Conservation (phyloP, 2,113 vertebrate genomes). For the Limanda limanda region DNA sequence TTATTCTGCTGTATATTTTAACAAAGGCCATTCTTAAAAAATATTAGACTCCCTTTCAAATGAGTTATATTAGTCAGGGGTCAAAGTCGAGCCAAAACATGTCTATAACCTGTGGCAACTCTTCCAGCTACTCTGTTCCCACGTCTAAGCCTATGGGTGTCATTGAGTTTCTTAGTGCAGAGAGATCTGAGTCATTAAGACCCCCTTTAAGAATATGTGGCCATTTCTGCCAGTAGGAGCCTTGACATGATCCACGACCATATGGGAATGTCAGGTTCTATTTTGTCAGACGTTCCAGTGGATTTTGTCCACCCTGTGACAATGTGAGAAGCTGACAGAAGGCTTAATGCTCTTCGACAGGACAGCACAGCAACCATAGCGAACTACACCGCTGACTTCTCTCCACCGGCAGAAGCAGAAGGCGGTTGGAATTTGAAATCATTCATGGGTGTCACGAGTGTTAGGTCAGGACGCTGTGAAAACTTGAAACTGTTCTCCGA, state of each 20-base stretch:
- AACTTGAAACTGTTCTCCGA: background rate
- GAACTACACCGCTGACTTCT: background rate
- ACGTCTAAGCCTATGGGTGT: background rate
- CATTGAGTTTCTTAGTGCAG: background rate
- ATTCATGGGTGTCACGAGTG: background rate
- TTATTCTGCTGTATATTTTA: too few relatives aligned
- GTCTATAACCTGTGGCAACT: background rate
- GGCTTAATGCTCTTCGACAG: constrained; percentile 11
- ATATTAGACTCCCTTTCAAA: too few relatives aligned
- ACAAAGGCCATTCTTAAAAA: background rate
- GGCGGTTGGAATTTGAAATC: constrained; percentile 3
- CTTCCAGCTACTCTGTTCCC: background rate
- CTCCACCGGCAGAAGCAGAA: background rate
- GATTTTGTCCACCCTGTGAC: constrained; percentile 19
- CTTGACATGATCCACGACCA: constrained; percentile 5
- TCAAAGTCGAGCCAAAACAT: background rate
- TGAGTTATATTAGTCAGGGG: background rate
- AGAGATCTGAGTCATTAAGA: background rate
- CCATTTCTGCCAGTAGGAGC: background rate
- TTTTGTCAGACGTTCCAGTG: constrained; percentile 7
- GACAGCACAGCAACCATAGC: background rate
- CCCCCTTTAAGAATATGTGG: rapidly evolving
- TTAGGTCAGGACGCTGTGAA: background rate
- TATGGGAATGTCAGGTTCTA: background rate
- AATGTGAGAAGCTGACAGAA: constrained; percentile 11